Percentiles rank a stretch among this genome's conserved stretches.
These are phyloP conservation scores for Hylyphantes graminicola DNA, from an alignment of 1,140 invertebrate species.

Conservation along the genomic window DNA sequence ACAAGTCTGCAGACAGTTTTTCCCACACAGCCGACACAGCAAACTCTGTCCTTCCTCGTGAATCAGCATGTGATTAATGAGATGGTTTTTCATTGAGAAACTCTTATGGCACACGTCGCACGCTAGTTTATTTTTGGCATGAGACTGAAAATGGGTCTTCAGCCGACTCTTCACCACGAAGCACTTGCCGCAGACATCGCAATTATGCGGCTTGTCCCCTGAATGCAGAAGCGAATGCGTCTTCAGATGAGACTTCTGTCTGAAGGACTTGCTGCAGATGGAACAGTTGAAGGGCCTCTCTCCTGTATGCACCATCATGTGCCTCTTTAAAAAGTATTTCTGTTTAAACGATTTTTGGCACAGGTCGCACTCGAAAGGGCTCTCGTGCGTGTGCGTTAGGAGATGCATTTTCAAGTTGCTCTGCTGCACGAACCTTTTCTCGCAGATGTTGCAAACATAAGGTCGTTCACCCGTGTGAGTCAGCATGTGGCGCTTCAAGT, in stretches of 20 bases:
- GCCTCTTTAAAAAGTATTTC: conserved; percentile 91
- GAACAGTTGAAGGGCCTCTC: conserved; percentile 63
- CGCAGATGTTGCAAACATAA: conserved; percentile 71
- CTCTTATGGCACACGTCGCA: conserved; percentile 67
- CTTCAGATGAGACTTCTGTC: conserved; percentile 56
- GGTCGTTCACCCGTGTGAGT: conserved; percentile 72
- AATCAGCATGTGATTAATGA: conserved; percentile 67
- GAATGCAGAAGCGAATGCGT: conserved; percentile 53
- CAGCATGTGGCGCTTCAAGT: conserved; percentile 53
- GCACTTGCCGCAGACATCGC: conserved; percentile 57
- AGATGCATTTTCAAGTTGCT: conserved; percentile 88
- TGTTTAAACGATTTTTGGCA: conserved; percentile 90
- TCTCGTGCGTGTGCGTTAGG: conserved; percentile 78
- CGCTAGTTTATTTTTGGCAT: conserved; percentile 69
- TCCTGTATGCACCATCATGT: conserved; percentile 73
- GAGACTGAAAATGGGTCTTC: conserved; percentile 60
- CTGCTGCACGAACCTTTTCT: conserved; percentile 51
- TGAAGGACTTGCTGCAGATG: conserved; percentile 52
- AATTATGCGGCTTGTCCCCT: conserved; percentile 44
- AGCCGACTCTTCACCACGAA: conserved; percentile 51
- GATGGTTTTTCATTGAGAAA: conserved; percentile 67
- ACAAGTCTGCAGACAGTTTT: conserved; percentile 68
- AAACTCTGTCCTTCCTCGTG: conserved; percentile 67
- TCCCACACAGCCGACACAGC: conserved; percentile 69
- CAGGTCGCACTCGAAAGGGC: conserved; percentile 80